A percentile compares a stretch with the other conserved stretches of the same genome.
Evolutionary conservation across 2,888 invertebrate genomes (phyloP).

Genomic region (Orchesella flavescens): DNA sequence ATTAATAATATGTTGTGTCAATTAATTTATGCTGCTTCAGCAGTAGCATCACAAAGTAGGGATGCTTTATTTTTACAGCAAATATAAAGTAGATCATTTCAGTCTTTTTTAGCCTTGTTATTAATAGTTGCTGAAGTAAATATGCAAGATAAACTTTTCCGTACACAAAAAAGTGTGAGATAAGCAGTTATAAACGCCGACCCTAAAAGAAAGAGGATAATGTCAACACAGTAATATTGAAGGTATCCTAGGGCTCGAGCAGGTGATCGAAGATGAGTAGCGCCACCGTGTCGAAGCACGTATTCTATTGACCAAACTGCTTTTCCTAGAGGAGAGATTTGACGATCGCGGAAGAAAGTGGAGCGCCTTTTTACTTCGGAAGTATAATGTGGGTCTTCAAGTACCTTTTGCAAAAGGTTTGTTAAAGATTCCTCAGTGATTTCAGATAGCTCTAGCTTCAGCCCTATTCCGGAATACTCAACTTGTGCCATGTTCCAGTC

Average conservation of each 20-base stretch:
- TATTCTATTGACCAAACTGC: slow-evolving; percentile 72
- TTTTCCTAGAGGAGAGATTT: slow-evolving; percentile 73
- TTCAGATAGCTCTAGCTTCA: slow-evolving; percentile 11
- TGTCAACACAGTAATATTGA: slow-evolving; percentile 37
- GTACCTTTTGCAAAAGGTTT: not conserved
- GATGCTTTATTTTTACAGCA: too few species aligned
- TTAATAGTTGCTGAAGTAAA: too few species aligned
- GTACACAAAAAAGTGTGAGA: too few species aligned
- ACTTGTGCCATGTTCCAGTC: slow-evolving; percentile 35
- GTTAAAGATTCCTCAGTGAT: slow-evolving; percentile 20
- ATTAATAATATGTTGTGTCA: too few species aligned
- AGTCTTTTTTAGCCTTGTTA: too few species aligned
- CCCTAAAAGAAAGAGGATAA: slow-evolving; percentile 8
- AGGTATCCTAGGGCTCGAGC: not conserved
- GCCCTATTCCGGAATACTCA: slow-evolving; percentile 16
- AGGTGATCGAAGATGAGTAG: slow-evolving; percentile 52
- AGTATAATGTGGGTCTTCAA: not conserved
- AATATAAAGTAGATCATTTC: too few species aligned
- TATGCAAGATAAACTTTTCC: too few species aligned
- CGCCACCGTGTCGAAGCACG: slow-evolving; percentile 69
- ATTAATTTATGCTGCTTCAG: too few species aligned
- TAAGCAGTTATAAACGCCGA: not conserved
- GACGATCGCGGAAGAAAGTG: slow-evolving; percentile 47
- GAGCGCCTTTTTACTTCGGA: slow-evolving; percentile 11
- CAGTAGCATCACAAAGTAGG: too few species aligned